Base-by-base conservation (phyloP, 2,888 invertebrate genomes). In the Ochropleura plecta region DNA sequence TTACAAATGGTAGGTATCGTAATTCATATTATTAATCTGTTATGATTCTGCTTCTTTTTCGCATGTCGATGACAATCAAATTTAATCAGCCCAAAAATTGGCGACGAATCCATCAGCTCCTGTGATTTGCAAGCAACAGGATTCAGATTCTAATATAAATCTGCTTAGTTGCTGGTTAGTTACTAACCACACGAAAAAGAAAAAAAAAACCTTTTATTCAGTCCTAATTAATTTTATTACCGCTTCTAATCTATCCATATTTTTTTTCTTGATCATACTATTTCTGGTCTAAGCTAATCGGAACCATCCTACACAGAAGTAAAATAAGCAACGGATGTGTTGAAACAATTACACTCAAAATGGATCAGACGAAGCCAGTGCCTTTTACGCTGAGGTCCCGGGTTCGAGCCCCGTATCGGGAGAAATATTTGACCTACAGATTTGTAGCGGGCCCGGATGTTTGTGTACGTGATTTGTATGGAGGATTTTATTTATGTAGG, bases 371-470 rank as follows among this genome's bases (percentile, higher is more conserved):
- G 70, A 44, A 60, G 72, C 46, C 51, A 75, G 30, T 49, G 63
- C 82, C 83, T 83, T 82, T 73, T 83, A 79, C 40, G 83, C n/a
- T 57, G 44, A 72, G 83, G 83, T 82, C 83, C 59, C 70, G 70
- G 57, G 82, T 82, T 83, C 72, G 83, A 79, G 78, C 12, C 57
- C 81, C 82, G 67, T 83, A 82, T 82, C 67, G 79, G 79, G 83
- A 79, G 62, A 83, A 83, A 73, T 83, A 82, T 82, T 83, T 82
- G 83, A 82, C 82, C 82, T 76, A 79, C 55, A 82, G 83, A 82
- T 82, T 82, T 76, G 83, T 83, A 73, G 67, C 75, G 48, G 30
- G 76, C 55, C 78, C 82, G 75, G 82, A 79, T 79, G 76, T 83
- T 83, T 83, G 73, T 76, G 83, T 69, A 76, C 71, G 79, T 82